phyloP scores from a whole-genome alignment of 2,113 vertebrate genomes.

The Martes martes region DNA sequence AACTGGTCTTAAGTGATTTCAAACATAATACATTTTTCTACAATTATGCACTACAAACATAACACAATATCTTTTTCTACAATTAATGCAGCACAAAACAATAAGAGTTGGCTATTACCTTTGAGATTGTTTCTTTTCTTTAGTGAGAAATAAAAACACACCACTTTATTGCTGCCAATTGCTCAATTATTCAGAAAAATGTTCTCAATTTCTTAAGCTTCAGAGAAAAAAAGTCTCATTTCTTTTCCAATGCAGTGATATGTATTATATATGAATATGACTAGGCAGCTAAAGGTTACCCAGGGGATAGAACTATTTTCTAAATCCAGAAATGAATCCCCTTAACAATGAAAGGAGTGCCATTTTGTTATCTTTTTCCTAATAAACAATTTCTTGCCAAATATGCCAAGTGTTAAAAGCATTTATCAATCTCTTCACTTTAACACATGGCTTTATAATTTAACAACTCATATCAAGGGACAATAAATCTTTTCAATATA shows the following conservation, averaged over 20 bases:
- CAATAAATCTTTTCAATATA: conserved; percentile 52
- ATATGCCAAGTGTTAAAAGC: conserved; percentile 29
- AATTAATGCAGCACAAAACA: conserved; percentile 61
- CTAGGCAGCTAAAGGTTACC: conserved; percentile 38
- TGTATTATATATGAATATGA: conserved; percentile 52
- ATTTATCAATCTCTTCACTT: conserved; percentile 39
- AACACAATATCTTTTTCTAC: conserved; percentile 38
- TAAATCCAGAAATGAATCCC: conserved; percentile 47
- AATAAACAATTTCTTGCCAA: conserved; percentile 56
- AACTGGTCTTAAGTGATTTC: conserved; percentile 48
- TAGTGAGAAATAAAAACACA: conserved; percentile 62
- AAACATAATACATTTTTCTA: conserved; percentile 22
- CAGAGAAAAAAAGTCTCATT: conserved; percentile 42
- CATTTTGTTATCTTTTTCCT: conserved; percentile 33
- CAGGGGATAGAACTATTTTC: conserved; percentile 41
- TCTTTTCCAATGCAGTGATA: conserved; percentile 51
- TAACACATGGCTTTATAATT: conserved; percentile 44
- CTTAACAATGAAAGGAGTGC: conserved; percentile 3
- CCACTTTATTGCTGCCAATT: conserved; percentile 45
- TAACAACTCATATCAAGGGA: not conserved
- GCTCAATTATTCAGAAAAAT: conserved; percentile 63
- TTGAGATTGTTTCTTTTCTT: conserved; percentile 57
- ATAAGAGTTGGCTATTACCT: conserved; percentile 47
- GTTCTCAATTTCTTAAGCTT: conserved; percentile 64
- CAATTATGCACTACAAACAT: conserved; percentile 28